Evolutionary conservation across 2,113 vertebrate genomes (phyloP).

Genomic region (Microtus montanus): DNA sequence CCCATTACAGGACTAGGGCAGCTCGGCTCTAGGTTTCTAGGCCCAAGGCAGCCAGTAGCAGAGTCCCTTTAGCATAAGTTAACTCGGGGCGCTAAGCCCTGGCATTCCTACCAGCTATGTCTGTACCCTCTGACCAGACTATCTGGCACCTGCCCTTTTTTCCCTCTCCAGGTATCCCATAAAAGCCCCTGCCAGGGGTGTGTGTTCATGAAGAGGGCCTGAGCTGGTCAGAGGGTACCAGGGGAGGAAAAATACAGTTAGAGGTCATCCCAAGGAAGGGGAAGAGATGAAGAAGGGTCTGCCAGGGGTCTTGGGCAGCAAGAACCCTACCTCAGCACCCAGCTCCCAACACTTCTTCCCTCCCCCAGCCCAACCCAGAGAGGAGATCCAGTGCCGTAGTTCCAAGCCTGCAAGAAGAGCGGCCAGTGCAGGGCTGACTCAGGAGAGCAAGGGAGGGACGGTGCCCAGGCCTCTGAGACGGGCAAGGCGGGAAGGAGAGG

Average conservation of each 20-base stretch:
- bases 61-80: background rate
- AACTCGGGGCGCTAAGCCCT: background rate
- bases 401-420: slow-evolving; percentile 79
- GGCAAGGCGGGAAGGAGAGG: background rate
- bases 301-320: slow-evolving; percentile 51
- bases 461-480: slow-evolving; percentile 59
- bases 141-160: background rate
- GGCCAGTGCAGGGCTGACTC: slow-evolving; percentile 59
- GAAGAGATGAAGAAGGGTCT: slow-evolving; percentile 57
- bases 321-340: slow-evolving; percentile 70
- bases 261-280: slow-evolving; percentile 53
- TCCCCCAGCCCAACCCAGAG: background rate
- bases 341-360: slow-evolving; percentile 52
- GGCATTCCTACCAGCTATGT: background rate
- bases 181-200: background rate
- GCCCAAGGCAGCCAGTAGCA: background rate
- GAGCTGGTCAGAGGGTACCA: slow-evolving; percentile 71
- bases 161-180: slow-evolving; percentile 80
- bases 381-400: slow-evolving; percentile 48
- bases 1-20: background rate
- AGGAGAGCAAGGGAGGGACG: slow-evolving; percentile 46
- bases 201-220: slow-evolving; percentile 14
- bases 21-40: background rate
- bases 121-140: slow-evolving; percentile 10
- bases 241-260: slow-evolving; percentile 75